Evolutionary conservation across 2,888 invertebrate genomes (phyloP), one percentile per base, ranked within the genome.

Genomic region (Hanleya hanleyi): DNA sequence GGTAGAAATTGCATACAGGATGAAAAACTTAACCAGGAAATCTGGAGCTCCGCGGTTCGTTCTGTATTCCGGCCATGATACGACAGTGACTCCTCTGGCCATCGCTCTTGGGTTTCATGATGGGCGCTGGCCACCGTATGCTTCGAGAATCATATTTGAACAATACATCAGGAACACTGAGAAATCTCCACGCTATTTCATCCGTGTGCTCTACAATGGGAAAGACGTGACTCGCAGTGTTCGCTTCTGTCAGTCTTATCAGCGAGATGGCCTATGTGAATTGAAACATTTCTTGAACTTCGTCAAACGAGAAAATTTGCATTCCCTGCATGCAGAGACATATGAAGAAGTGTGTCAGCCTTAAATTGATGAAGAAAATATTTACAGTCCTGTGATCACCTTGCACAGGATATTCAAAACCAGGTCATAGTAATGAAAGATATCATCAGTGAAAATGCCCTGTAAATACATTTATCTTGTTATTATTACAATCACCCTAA

Each of bases 51-150:
- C 57, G 29, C 57, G 57, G 84, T 93, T 96, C 71, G 94, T 95
- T 0, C 85, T 96, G 0, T 96, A 95, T 87, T 97, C 97, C 0
- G 97, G 97, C 0, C 98, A 98, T 84, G 98, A 98, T 90, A 95
- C 95, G 85, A 97, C 97, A 0, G 87, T 98, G 47, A 95, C 96
- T 84, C 95, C 96, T 78, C 91, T 98, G 47, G 93, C 95, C 1
- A 92, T 95, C 1, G 95, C 96, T 0, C 88, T 98, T 65, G 97
- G 97, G 0, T 90, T 96, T 2, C 88, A 91, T 51, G 92, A 92
- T 74, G 91, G 92, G 64, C 89, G 85, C 71, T 91, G 95, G 77
- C 94, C 97, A 62, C 94, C 95, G 32, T 98, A 97, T 89, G 97
- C 96, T 0, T 94, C 97, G 0, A 92, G 98, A 69, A 92, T 98